Conservation (phyloP, 2,888 invertebrate genomes). For the Omphaloscelis lunosa region DNA sequence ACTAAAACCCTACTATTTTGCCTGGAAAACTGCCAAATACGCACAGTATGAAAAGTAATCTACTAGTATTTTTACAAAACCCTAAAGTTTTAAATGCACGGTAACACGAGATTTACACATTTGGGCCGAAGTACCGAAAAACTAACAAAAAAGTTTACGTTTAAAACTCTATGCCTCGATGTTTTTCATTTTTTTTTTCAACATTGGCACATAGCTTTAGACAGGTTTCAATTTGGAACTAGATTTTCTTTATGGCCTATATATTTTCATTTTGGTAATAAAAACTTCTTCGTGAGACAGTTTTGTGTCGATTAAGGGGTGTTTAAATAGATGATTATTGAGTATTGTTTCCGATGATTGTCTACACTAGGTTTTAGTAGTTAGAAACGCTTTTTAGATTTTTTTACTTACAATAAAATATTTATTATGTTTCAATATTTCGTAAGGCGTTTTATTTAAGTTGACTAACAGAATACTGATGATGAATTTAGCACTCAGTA, state of each 20-base stretch:
- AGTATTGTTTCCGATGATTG: not conserved
- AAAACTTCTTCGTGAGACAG: slow-evolving; percentile 17
- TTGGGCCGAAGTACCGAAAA: slow-evolving; percentile 29
- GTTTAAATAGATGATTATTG: slow-evolving; percentile 16
- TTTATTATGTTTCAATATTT: not conserved
- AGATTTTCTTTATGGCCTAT: slow-evolving; percentile 46
- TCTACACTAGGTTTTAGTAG: not conserved
- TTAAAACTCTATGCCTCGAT: slow-evolving; percentile 41
- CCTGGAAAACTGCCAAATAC: slow-evolving; percentile 25
- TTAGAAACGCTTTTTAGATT: no score
- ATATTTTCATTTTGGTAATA: slow-evolving; percentile 20
- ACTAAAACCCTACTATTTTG: not conserved
- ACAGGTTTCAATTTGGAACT: slow-evolving; percentile 47
- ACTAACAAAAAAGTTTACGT: slow-evolving; percentile 51
- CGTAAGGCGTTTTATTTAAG: no score
- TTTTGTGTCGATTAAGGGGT: slow-evolving; percentile 10
- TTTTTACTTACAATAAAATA: no score
- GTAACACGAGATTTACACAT: slow-evolving; percentile 53
- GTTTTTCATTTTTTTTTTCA: slow-evolving; percentile 13
- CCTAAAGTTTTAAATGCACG: slow-evolving; percentile 34
- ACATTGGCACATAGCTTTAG: slow-evolving; percentile 10
- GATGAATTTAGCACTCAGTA: not conserved
- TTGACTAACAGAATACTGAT: no score
- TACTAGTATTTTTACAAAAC: slow-evolving; percentile 28
- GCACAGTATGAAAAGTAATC: slow-evolving; percentile 4